Evolutionary conservation across 2,113 vertebrate genomes (phyloP).

Genomic region (Corapipo altera): DNA sequence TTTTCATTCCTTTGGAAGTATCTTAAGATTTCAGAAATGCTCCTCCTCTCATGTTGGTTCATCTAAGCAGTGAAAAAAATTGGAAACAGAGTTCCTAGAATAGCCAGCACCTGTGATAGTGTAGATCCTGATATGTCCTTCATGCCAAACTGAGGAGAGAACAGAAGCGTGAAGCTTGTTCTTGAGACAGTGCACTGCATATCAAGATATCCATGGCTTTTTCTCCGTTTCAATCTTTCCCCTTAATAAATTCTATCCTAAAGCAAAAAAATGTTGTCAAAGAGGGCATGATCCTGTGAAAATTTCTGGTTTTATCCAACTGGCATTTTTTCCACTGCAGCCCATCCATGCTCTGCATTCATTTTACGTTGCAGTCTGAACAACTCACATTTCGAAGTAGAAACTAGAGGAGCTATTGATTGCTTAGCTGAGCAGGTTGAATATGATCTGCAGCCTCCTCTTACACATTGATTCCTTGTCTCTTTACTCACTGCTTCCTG

Average conservation of each 20-base stretch:
- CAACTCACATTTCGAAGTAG: conserved; percentile 51
- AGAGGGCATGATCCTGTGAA: neutral
- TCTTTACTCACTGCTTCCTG: conserved; percentile 55
- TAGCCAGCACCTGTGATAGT: neutral
- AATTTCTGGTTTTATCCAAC: neutral
- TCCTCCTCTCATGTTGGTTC: neutral
- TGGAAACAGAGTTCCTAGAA: neutral
- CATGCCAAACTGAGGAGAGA: neutral
- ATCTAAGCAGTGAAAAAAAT: neutral
- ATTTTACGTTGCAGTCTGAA: conserved; percentile 35
- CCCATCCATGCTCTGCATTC: neutral
- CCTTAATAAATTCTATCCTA: neutral
- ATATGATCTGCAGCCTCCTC: conserved; percentile 55
- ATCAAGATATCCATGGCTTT: neutral
- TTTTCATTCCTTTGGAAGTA: neutral
- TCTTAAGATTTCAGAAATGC: neutral
- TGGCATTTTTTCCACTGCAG: neutral
- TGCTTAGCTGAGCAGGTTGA: conserved; percentile 27
- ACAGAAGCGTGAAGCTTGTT: neutral
- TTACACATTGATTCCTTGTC: conserved; percentile 64
- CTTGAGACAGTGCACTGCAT: neutral
- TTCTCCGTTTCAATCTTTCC: neutral
- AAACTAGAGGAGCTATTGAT: conserved; percentile 62
- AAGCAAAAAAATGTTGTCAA: neutral
- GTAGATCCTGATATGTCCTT: neutral